A percentile compares a stretch with the other conserved stretches of the same genome.
Evolutionary conservation across 1,140 invertebrate genomes (phyloP).

Genomic region (Xylocopa sonorina): DNA sequence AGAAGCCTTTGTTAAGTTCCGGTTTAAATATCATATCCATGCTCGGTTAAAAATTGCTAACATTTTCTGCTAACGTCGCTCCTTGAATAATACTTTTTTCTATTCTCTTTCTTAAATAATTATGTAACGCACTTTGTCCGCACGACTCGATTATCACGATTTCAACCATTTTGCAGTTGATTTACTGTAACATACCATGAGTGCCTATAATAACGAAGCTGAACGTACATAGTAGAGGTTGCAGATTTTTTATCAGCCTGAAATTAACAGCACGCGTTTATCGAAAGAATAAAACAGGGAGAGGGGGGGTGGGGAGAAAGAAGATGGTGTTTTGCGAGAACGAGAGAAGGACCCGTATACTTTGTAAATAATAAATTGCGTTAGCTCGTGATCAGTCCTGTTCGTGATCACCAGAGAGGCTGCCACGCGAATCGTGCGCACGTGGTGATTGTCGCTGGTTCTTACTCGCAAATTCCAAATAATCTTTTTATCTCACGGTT

Average conservation of each 20-base stretch:
- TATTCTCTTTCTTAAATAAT: neutral
- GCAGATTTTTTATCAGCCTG: neutral
- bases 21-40: slow-evolving; percentile 28
- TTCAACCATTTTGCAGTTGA: slow-evolving; percentile 33
- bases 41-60: too few species aligned
- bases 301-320: too few species aligned
- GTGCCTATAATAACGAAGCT: slow-evolving; percentile 59
- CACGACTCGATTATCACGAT: neutral
- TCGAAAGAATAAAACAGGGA: too few species aligned
- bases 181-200: slow-evolving; percentile 59
- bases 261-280: neutral
- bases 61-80: too few species aligned
- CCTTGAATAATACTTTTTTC: neutral
- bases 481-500: slow-evolving; percentile 19
- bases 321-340: neutral
- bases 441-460: slow-evolving; percentile 22
- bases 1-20: slow-evolving; percentile 66
- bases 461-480: slow-evolving; percentile 38
- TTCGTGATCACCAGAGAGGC: neutral
- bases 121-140: neutral
- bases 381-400: slow-evolving; percentile 28
- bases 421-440: neutral
- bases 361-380: slow-evolving; percentile 38
- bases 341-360: neutral
- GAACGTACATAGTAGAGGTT: neutral